Conservation (phyloP, 2,888 invertebrate genomes). For the Torymus tubicola region DNA sequence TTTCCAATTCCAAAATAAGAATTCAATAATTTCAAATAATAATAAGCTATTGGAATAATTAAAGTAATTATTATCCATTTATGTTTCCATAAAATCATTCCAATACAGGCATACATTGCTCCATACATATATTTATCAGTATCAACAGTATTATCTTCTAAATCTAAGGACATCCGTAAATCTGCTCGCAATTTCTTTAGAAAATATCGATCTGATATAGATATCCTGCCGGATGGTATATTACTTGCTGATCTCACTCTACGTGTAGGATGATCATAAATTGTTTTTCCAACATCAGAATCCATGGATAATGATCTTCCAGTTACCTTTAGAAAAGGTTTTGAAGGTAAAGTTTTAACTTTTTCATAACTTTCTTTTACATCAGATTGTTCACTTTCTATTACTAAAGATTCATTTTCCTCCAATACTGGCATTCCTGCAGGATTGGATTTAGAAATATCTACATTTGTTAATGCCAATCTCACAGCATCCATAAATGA, state of each 20-base stretch:
- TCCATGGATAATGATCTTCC: conserved; percentile 70
- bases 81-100: conserved; percentile 91
- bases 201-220: conserved; percentile 68
- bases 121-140: conserved; percentile 82
- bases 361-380: conserved; percentile 42
- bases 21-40: conserved; percentile 79
- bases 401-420: conserved; percentile 49
- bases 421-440: conserved; percentile 44
- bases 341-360: conserved; percentile 32
- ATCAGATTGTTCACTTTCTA: conserved; percentile 35
- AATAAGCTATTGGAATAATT: conserved; percentile 86
- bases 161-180: conserved; percentile 68
- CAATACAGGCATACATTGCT: conserved; percentile 88
- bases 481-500: conserved; percentile 69
- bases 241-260: conserved; percentile 57
- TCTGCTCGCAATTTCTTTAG: conserved; percentile 69
- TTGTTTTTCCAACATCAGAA: conserved; percentile 62
- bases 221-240: conserved; percentile 44
- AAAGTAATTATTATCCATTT: conserved; percentile 88
- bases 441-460: conserved; percentile 33
- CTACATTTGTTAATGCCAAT: conserved; percentile 68
- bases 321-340: conserved; percentile 58
- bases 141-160: conserved; percentile 68
- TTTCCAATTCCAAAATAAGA: conserved; percentile 76
- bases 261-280: conserved; percentile 44